phyloP scores from a whole-genome alignment of 2,888 invertebrate species.

The Meandrusa payeni region DNA sequence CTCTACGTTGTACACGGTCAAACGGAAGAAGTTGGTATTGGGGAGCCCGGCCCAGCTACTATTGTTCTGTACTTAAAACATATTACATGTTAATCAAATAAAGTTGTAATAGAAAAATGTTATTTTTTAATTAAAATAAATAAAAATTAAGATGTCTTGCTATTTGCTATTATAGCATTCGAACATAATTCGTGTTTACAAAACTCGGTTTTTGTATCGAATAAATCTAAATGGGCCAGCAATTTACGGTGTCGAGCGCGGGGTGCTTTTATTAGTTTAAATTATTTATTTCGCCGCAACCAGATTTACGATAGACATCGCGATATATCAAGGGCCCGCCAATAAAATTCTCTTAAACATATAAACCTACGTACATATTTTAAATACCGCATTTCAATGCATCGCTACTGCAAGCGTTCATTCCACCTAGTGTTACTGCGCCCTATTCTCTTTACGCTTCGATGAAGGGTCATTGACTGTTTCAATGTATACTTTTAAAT shows the following conservation, averaged over 20 bases:
- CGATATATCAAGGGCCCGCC: conserved; percentile 73
- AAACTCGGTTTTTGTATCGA: conserved; percentile 17
- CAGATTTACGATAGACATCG: conserved; percentile 75
- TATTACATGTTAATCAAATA: too few relatives aligned
- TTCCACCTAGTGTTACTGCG: conserved; percentile 4
- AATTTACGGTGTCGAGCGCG: conserved; percentile 35
- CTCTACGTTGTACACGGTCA: too few relatives aligned
- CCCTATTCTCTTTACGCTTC: conserved; percentile 18
- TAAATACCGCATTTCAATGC: too few relatives aligned
- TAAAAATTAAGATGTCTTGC: too few relatives aligned
- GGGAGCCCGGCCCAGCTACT: too few relatives aligned
- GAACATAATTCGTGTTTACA: conserved; percentile 13
- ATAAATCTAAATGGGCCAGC: conserved; percentile 30
- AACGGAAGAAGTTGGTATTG: too few relatives aligned
- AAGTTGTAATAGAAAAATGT: too few relatives aligned
- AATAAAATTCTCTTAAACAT: conserved; percentile 60
- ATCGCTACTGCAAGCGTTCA: too few relatives aligned
- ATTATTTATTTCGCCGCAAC: conserved; percentile 76
- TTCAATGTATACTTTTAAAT: conserved; percentile 14
- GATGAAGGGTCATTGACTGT: conserved; percentile 21
- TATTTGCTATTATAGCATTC: too few relatives aligned
- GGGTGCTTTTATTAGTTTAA: conserved; percentile 73
- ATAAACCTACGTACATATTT: too few relatives aligned
- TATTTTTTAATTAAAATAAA: too few relatives aligned
- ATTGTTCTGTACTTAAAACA: too few relatives aligned